A percentile compares a stretch with the other conserved stretches of the same genome.
Evolutionary conservation across 53 echinoderm and acorn worm species (phyloP).

Genomic region (Patiria pectinifera): DNA sequence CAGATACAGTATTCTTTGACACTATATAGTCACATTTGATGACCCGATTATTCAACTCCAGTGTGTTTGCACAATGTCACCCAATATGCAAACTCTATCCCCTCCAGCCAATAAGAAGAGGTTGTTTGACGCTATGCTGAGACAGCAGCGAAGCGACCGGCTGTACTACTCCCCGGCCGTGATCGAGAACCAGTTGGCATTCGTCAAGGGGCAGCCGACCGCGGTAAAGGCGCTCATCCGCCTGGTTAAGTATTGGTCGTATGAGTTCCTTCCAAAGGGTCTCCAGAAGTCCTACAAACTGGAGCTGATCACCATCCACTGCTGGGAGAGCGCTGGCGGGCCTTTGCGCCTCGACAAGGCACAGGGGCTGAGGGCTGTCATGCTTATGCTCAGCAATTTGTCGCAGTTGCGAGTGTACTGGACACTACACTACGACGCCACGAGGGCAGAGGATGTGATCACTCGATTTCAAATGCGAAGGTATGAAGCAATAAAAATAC

Average conservation of each 20-base stretch:
- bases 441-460: background rate
- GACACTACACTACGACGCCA: no score
- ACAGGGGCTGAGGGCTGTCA: constrained; percentile 49
- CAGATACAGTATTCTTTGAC: no score
- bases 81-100: no score
- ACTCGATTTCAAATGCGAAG: background rate
- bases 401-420: background rate
- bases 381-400: background rate
- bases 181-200: no score
- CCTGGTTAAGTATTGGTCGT: constrained; percentile 1
- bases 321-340: constrained; percentile 21
- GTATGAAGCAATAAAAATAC: background rate
- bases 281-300: constrained; percentile 25
- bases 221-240: constrained; percentile 51
- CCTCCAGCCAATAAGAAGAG: no score
- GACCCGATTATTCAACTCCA: no score
- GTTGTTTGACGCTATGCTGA: no score
- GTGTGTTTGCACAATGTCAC: no score
- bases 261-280: background rate
- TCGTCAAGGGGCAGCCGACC: background rate
- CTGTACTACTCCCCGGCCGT: background rate
- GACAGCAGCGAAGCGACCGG: constrained; percentile 29
- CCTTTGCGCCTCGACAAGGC: constrained; percentile 25
- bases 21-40: no score
- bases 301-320: no score